phyloP scores from a whole-genome alignment of 2,113 vertebrate species.

The Salminus brasiliensis region DNA sequence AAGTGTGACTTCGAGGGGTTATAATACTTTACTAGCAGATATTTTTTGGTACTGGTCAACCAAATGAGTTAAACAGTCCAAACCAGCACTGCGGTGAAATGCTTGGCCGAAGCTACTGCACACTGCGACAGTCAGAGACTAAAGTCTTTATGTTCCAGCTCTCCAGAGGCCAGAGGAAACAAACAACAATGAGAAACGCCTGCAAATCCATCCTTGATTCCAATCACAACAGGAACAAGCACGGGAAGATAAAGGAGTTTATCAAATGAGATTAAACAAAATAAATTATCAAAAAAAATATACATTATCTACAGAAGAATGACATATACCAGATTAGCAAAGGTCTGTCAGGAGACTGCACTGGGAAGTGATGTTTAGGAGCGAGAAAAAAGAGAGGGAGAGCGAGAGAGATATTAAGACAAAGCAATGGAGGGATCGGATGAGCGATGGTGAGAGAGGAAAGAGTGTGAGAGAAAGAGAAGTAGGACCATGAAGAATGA shows the following conservation, averaged over 20 bases:
- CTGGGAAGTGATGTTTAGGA: conserved; percentile 6
- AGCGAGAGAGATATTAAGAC: neutral
- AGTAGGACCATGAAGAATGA: conserved; percentile 8
- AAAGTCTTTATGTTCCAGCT: neutral
- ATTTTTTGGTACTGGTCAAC: no score
- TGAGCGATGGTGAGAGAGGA: conserved; percentile 7
- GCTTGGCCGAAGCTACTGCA: no score
- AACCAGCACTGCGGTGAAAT: no score
- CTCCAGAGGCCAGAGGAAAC: neutral
- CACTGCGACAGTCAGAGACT: neutral
- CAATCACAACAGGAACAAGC: conserved; percentile 29
- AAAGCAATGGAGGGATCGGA: neutral
- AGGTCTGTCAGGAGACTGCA: conserved; percentile 21
- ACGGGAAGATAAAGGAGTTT: conserved; percentile 24
- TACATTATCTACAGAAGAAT: conserved; percentile 18
- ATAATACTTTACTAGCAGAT: no score
- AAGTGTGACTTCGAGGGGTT: no score
- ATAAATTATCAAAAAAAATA: neutral
- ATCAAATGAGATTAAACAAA: conserved; percentile 30
- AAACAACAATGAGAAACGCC: neutral
- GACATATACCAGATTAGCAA: conserved; percentile 37
- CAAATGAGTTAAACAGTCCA: no score
- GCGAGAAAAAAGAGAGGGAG: neutral
- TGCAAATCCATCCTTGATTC: neutral
- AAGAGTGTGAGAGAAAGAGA: conserved; percentile 13